These are phyloP conservation scores for Lacerta bilineata DNA, from an alignment of 2,797 vertebrate species.

Conservation along the genomic window DNA sequence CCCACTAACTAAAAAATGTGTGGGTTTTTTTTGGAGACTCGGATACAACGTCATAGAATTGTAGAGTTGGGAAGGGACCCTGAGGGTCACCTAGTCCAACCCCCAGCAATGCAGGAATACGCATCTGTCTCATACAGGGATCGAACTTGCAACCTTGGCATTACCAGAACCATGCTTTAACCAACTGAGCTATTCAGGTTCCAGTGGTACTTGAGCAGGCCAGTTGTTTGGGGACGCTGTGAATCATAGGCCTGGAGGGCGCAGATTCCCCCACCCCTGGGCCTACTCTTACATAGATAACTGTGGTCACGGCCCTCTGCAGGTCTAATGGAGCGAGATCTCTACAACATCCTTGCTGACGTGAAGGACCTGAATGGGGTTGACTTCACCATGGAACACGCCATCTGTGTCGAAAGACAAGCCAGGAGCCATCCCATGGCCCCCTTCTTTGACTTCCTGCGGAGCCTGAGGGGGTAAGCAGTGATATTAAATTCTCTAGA, in stretches of 20 bases:
- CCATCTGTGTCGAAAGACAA: conserved; percentile 72
- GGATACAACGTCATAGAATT: too few relatives aligned
- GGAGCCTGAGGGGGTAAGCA: conserved; percentile 74
- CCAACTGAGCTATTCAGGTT: too few relatives aligned
- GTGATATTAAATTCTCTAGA: too few relatives aligned
- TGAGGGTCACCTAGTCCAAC: too few relatives aligned
- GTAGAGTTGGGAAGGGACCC: too few relatives aligned
- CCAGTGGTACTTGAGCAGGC: too few relatives aligned
- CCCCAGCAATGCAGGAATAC: too few relatives aligned
- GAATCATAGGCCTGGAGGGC: not conserved
- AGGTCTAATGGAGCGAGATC: conserved; percentile 87
- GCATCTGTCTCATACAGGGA: too few relatives aligned
- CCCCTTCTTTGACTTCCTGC: conserved; percentile 81
- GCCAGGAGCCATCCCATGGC: conserved; percentile 83
- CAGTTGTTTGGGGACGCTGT: not conserved
- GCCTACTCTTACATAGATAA: not conserved
- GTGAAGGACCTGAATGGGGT: conserved; percentile 68
- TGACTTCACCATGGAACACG: conserved; percentile 77
- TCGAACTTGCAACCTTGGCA: too few relatives aligned
- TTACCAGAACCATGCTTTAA: too few relatives aligned
- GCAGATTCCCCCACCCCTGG: not conserved
- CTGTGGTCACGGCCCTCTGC: conserved; percentile 14
- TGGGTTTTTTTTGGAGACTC: too few relatives aligned
- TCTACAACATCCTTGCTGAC: conserved; percentile 84
- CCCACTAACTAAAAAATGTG: too few relatives aligned